Percentiles rank a stretch among this genome's conserved stretches.
These are phyloP conservation scores for Macroglossus sobrinus DNA, from an alignment of 2,113 vertebrate species.

Conservation along the genomic window DNA sequence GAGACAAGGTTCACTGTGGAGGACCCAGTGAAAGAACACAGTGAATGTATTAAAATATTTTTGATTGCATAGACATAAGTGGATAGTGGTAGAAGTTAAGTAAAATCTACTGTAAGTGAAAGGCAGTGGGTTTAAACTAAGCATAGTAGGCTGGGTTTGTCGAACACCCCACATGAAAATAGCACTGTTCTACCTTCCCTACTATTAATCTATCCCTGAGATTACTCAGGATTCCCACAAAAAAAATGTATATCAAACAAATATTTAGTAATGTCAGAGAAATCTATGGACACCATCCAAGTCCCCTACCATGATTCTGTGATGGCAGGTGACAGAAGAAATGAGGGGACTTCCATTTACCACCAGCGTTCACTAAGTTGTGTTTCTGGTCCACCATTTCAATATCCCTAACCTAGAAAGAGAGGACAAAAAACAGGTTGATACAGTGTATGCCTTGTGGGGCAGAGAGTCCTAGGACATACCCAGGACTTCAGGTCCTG, in stretches of 20 bases:
- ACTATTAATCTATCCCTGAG: background rate
- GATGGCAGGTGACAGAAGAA: background rate
- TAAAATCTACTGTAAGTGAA: background rate
- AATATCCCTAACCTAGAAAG: background rate
- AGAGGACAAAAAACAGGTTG: background rate
- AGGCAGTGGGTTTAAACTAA: background rate
- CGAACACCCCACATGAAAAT: background rate
- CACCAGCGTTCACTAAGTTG: background rate
- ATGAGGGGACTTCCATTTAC: background rate
- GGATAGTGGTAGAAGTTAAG: background rate
- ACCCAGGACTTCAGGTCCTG: no score
- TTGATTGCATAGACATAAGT: background rate
- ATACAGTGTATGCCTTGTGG: background rate
- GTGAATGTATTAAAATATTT: background rate
- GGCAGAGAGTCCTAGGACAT: fast-evolving
- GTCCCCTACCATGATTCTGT: background rate
- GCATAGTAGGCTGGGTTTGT: background rate
- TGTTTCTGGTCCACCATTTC: background rate
- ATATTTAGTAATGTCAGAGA: background rate
- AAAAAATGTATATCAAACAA: background rate
- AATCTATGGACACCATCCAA: background rate
- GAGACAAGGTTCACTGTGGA: background rate
- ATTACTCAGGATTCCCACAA: background rate
- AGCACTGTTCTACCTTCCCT: background rate
- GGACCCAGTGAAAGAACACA: background rate